phyloP scores from a whole-genome alignment of 2,797 vertebrate species.

The Gila robusta region DNA sequence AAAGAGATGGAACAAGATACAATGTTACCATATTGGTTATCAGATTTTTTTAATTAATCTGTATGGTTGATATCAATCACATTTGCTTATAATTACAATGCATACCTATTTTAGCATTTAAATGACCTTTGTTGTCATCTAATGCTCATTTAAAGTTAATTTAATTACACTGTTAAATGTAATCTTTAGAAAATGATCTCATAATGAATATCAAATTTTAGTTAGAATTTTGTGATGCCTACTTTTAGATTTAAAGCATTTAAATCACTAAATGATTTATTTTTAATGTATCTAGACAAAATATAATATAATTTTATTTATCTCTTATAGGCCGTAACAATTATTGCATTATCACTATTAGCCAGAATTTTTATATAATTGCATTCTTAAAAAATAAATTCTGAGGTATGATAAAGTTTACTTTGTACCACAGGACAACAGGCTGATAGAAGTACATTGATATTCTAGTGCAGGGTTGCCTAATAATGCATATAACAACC shows the following conservation, averaged over 20 bases:
- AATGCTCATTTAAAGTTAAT: not conserved
- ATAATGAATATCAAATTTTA: not conserved
- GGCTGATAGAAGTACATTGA: not conserved
- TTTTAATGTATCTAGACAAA: not conserved
- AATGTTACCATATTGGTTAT: not conserved
- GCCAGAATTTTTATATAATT: not conserved
- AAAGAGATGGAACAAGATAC: constrained; percentile 35
- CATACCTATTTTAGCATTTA: not conserved
- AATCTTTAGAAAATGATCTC: not conserved
- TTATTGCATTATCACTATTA: not conserved
- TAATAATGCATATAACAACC: constrained; percentile 11
- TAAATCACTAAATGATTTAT: not conserved
- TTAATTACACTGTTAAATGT: not conserved
- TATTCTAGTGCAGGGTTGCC: not conserved
- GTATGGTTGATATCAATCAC: not conserved
- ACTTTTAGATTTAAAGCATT: not conserved
- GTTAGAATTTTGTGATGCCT: not conserved
- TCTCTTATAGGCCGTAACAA: not conserved
- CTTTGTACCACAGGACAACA: not conserved
- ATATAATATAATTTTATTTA: not conserved
- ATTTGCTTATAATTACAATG: not conserved
- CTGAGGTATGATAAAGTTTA: not conserved
- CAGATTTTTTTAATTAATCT: not conserved
- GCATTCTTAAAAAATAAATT: not conserved
- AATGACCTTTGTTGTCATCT: not conserved